Conservation (phyloP, 2,113 vertebrate genomes). For the Ifrita kowaldi region DNA sequence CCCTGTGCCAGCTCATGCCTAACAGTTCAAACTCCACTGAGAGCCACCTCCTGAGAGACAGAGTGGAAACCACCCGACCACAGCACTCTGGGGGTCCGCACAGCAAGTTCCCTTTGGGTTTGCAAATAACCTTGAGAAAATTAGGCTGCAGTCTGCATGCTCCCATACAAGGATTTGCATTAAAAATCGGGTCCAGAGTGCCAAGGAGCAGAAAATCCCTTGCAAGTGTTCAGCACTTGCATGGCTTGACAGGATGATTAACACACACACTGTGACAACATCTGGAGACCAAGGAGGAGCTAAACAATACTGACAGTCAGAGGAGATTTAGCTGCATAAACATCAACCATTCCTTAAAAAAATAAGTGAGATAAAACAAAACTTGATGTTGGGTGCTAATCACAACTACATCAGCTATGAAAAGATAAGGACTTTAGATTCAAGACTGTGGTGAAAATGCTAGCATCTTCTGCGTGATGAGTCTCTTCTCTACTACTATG, state of each 20-base stretch:
- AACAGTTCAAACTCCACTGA: not conserved
- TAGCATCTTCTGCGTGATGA: not conserved
- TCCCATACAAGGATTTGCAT: not conserved
- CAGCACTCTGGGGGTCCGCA: fast-evolving
- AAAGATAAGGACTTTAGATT: not conserved
- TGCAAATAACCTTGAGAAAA: not conserved
- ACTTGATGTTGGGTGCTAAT: not conserved
- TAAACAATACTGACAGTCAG: not conserved
- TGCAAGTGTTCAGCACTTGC: not conserved
- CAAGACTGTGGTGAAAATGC: not conserved
- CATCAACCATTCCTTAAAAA: not conserved
- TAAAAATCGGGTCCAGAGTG: not conserved
- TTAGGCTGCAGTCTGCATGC: not conserved
- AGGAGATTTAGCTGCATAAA: not conserved
- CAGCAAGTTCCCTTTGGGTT: not conserved
- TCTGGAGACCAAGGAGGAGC: not conserved
- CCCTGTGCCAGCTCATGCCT: fast-evolving
- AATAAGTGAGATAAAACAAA: not conserved
- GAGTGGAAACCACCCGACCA: fast-evolving
- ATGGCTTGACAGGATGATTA: not conserved
- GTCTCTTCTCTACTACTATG: not conserved
- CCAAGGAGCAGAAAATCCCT: not conserved
- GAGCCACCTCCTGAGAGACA: not conserved
- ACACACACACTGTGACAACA: not conserved
- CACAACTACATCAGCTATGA: not conserved